Evolutionary conservation across 1,140 invertebrate genomes (phyloP).

Genomic region (Adoxophyes honmai): DNA sequence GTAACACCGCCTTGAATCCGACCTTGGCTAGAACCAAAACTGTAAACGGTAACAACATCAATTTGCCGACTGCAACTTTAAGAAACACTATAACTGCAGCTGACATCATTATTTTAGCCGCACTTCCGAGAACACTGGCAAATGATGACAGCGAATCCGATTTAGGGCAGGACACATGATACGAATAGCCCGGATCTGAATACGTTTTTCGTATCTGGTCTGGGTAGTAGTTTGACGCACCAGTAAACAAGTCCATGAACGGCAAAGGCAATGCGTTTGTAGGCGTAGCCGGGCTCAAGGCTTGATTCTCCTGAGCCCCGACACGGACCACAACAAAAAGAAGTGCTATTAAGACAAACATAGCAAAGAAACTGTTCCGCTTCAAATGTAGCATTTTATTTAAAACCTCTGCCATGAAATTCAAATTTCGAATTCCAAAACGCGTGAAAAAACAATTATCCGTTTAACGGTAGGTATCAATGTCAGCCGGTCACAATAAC

Average conservation of each 20-base stretch:
- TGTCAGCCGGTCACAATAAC: constrained; percentile 31
- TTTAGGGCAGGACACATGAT: constrained; percentile 49
- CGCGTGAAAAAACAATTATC: constrained; percentile 42
- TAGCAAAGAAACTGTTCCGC: constrained; percentile 64
- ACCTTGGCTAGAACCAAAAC: constrained; percentile 55
- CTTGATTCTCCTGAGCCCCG: constrained; percentile 49
- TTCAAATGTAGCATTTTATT: constrained; percentile 41
- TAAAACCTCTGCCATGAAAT: constrained; percentile 69
- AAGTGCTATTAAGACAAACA: constrained; percentile 53
- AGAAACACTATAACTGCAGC: constrained; percentile 53
- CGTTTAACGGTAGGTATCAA: constrained; percentile 38
- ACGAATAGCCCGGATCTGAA: constrained; percentile 41
- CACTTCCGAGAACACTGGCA: constrained; percentile 58
- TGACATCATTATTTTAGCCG: constrained; percentile 68
- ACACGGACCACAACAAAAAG: constrained; percentile 43
- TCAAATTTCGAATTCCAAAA: constrained; percentile 53
- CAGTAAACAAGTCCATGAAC: constrained; percentile 60
- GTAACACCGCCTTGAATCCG: constrained; percentile 53
- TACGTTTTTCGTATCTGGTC: constrained; percentile 57
- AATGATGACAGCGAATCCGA: constrained; percentile 55
- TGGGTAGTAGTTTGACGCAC: constrained; percentile 53
- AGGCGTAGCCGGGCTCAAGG: constrained; percentile 42
- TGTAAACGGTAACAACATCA: constrained; percentile 53
- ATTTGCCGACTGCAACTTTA: constrained; percentile 59
- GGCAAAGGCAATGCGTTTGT: constrained; percentile 36